phyloP scores from a whole-genome alignment of 2,797 vertebrate genomes.

The Gadopsis marmoratus region DNA sequence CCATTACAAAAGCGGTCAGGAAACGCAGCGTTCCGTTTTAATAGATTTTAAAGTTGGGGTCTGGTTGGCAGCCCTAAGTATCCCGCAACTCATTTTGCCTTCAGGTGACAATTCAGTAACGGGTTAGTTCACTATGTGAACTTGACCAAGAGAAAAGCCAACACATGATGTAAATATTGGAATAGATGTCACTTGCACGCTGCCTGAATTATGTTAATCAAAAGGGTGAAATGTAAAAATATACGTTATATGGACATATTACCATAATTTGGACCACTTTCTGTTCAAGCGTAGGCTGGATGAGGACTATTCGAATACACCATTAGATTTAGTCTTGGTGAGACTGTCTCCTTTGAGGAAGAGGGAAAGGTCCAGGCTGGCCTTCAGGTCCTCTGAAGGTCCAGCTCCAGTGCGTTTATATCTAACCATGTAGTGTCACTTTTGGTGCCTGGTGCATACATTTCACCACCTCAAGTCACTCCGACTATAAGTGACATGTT shows the following conservation, averaged over 20 bases:
- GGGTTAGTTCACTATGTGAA: background rate
- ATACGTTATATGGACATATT: background rate
- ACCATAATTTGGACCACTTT: background rate
- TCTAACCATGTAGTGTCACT: background rate
- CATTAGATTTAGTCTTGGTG: background rate
- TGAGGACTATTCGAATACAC: background rate
- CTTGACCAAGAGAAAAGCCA: background rate
- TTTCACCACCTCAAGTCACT: background rate
- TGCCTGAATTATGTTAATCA: background rate
- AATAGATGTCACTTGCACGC: background rate
- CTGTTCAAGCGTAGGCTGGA: background rate
- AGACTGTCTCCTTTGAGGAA: background rate
- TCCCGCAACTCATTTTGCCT: background rate
- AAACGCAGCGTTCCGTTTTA: background rate
- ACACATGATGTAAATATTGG: background rate
- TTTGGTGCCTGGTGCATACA: background rate
- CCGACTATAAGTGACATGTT: background rate
- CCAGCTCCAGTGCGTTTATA: background rate
- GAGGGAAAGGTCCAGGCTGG: background rate
- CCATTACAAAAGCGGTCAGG: background rate
- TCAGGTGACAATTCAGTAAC: background rate
- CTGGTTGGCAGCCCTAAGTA: background rate
- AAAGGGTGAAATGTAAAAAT: accelerated
- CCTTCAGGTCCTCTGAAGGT: background rate
- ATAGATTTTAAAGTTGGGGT: background rate